Base-by-base conservation (phyloP, 2,113 vertebrate species). In the Uria aalge region DNA sequence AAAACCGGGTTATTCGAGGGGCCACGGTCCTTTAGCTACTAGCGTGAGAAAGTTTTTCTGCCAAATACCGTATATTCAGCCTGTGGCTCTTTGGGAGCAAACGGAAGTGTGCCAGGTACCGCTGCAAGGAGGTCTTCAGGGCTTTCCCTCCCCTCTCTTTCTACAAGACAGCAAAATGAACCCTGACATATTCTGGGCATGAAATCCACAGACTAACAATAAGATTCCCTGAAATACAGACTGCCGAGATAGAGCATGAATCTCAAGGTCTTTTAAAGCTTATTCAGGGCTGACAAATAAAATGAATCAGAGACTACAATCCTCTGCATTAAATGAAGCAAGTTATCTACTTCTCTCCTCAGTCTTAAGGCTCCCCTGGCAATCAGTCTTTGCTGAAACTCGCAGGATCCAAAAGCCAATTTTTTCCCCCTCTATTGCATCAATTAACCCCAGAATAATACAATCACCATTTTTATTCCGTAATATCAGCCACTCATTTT, bases 131-230 rank as follows among this genome's bases (percentile, higher is more conserved):
- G 64, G 40, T 36, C 69, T 45, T 27, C 23, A 17, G 80, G 66
- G 43, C 27, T 52, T 69, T 27, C 84, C 64, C 84, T n/a, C 78
- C 57, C 59, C 17, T 73, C 77, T 67, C 68, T 17, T 53, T 41
- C 69, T 13, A 36, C 73, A 7, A 48, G 82, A 47, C 75, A 71
- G 59, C 21, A 69, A 60, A 92, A 85, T 7, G 81, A 93, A 92
- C 88, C 79, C 82, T 91, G 90, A 92, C 85, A 47, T 14, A 92
- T 96, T 96, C 95, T 85, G 90, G 96, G 96, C 95, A 94, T 6
- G 83, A 77, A 95, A 86, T 13, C 45, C 90, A 48, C 2, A 5
- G 40, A 1, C 48, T 40, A n/a, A 88, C 69, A 92, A 74, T 67
- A 40, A 86, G 90, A 93, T 71, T 69, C 90, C 52, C 74, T 67